These are phyloP conservation scores for Magallana nippona DNA, from an alignment of 2,888 invertebrate species.

Conservation along the genomic window DNA sequence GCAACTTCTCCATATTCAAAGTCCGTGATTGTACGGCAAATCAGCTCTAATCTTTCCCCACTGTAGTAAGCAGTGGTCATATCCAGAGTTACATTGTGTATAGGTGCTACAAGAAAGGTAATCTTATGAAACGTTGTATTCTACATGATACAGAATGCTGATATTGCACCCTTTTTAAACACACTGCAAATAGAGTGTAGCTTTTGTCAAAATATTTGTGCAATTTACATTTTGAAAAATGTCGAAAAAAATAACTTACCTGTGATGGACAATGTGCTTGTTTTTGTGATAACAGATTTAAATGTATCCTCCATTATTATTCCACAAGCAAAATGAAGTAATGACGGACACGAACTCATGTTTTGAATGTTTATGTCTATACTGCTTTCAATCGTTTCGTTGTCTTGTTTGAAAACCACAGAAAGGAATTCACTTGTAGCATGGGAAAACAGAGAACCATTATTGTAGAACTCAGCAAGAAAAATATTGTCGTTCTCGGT, in stretches of 20 bases:
- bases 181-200: too few species aligned
- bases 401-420: background rate
- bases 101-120: background rate
- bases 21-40: background rate
- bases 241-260: background rate
- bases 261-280: background rate
- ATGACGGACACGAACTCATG: background rate
- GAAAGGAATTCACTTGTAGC: background rate
- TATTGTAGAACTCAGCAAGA: background rate
- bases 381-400: background rate
- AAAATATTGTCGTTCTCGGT: background rate
- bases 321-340: background rate
- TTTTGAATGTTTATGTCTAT: background rate
- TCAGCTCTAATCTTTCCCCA: slow-evolving; percentile 14
- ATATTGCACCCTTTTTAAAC: too few species aligned
- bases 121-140: background rate
- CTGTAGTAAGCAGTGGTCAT: background rate
- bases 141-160: too few species aligned
- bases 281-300: background rate
- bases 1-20: background rate
- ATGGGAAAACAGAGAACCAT: background rate
- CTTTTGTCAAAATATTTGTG: too few species aligned
- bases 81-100: background rate
- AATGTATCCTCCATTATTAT: background rate
- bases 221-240: too few species aligned